Evolutionary conservation across 2,113 vertebrate species (phyloP).

Genomic region (Phoenicopterus ruber): DNA sequence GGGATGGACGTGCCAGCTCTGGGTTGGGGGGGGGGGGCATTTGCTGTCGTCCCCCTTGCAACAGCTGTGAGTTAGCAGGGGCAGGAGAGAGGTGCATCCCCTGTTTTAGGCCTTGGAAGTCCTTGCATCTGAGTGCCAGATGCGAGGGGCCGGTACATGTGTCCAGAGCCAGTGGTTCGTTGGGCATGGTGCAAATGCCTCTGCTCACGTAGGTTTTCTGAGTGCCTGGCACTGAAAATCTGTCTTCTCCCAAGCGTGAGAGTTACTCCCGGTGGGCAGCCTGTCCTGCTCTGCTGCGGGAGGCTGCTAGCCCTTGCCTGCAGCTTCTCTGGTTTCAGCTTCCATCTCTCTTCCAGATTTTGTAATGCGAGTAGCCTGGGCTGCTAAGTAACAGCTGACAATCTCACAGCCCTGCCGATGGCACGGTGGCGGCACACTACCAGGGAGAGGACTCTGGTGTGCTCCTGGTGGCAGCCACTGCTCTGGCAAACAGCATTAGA

Average conservation of each 20-base stretch:
- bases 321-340: constrained; percentile 65
- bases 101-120: neutral
- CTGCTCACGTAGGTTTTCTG: neutral
- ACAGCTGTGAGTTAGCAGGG: neutral
- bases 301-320: constrained; percentile 7
- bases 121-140: neutral
- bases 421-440: neutral
- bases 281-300: neutral
- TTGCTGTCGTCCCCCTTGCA: neutral
- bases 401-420: neutral
- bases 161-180: neutral
- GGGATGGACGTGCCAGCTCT: neutral
- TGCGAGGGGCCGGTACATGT: neutral
- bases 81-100: neutral
- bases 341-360: constrained; percentile 43
- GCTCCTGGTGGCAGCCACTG: neutral
- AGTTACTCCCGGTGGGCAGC: neutral
- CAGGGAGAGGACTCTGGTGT: neutral
- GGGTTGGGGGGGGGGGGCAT: rapidly evolving
- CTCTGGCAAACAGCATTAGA: neutral
- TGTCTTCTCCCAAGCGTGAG: neutral
- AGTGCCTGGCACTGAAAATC: neutral
- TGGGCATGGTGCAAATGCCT: neutral
- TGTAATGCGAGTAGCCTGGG: constrained; percentile 50
- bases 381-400: constrained; percentile 42